These are phyloP conservation scores for Anguilla obscura DNA, from an alignment of 2,797 vertebrate genomes.

Conservation along the genomic window DNA sequence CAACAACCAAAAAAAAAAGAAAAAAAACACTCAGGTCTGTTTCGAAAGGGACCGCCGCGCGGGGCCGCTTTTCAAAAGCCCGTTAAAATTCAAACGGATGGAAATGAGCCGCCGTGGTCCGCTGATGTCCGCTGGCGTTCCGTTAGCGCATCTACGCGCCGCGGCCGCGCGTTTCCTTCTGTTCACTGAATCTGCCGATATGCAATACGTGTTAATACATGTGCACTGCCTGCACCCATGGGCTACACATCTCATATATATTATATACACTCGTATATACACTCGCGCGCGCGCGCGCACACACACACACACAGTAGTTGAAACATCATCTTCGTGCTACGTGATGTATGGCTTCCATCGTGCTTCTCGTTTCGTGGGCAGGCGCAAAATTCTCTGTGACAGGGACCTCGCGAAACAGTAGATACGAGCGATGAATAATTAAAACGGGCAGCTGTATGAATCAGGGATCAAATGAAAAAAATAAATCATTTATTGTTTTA, in stretches of 20 bases:
- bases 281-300: not conserved
- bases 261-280: not conserved
- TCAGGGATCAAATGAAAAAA: not conserved
- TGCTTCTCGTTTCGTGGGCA: not conserved
- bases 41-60: not conserved
- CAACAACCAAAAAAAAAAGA: not conserved
- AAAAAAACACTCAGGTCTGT: not conserved
- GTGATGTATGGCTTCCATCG: not conserved
- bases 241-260: not conserved
- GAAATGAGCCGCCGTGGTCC: not conserved
- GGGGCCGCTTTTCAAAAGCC: not conserved
- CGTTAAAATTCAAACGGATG: not conserved
- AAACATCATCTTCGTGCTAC: not conserved
- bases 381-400: not conserved
- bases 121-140: not conserved
- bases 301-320: not conserved
- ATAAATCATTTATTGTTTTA: not conserved
- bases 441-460: not conserved
- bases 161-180: not conserved
- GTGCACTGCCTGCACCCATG: not conserved
- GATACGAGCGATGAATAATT: not conserved
- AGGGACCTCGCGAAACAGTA: not conserved
- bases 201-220: not conserved
- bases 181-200: not conserved
- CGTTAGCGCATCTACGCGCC: not conserved